Conservation (phyloP, 2,888 invertebrate genomes). For the Branchipolynoe longqiensis region DNA sequence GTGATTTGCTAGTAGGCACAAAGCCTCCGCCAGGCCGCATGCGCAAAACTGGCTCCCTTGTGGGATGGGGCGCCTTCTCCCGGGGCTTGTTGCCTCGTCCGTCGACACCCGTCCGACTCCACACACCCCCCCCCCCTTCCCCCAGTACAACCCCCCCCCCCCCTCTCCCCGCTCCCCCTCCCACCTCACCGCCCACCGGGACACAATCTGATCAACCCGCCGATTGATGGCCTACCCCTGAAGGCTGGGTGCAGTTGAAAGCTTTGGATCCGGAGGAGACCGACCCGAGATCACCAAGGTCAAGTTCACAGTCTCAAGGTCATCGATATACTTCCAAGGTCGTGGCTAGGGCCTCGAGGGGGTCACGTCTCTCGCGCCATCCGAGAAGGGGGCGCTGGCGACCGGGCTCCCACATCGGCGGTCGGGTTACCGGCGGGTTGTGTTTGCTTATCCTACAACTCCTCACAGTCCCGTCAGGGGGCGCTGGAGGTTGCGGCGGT, state of each 20-base stretch:
- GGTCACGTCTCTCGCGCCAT: constrained; percentile 7
- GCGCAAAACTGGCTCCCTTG: too few species aligned
- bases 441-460: constrained; percentile 4
- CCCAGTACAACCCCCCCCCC: not conserved
- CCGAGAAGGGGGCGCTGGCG: not conserved
- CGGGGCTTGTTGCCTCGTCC: too few species aligned
- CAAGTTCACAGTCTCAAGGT: constrained; percentile 22
- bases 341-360: not conserved
- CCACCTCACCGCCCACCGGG: too few species aligned
- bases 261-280: constrained; percentile 27
- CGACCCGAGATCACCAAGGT: constrained; percentile 6
- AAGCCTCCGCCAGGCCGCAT: too few species aligned
- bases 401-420: not conserved
- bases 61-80: too few species aligned
- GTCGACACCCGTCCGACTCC: too few species aligned
- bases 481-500: not conserved
- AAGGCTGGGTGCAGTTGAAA: constrained; percentile 26
- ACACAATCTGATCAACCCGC: constrained; percentile 6
- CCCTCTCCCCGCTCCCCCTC: not conserved
- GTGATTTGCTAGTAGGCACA: too few species aligned
- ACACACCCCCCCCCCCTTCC: too few species aligned
- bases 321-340: constrained; percentile 27
- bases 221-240: not conserved
- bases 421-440: constrained; percentile 16
- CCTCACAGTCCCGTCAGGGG: not conserved